phyloP scores from a whole-genome alignment of 2,888 invertebrate species.

The Coelogynopora nodosa region DNA sequence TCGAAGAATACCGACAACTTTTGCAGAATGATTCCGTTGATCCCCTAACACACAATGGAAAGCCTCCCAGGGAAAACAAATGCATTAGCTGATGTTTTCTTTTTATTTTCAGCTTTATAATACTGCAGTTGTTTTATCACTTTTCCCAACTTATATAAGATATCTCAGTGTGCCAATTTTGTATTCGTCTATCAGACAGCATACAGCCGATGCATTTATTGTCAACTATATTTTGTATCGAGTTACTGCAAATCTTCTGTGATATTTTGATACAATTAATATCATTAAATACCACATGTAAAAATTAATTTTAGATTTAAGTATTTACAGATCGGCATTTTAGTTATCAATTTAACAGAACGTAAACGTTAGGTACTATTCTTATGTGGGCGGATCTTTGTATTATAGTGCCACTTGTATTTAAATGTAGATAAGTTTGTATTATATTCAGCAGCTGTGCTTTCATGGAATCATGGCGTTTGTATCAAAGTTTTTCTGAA shows the following conservation, averaged over 20 bases:
- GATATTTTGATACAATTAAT: neutral
- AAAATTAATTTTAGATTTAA: neutral
- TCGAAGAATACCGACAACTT: neutral
- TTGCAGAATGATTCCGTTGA: neutral
- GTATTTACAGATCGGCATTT: neutral
- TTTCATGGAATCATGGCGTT: neutral
- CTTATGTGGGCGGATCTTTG: neutral
- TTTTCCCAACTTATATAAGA: neutral
- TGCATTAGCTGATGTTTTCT: neutral
- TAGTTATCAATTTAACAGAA: neutral
- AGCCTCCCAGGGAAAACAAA: neutral
- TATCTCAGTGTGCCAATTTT: conserved; percentile 8
- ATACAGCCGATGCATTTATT: neutral
- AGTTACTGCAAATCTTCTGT: neutral
- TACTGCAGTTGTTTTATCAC: neutral
- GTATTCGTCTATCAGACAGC: neutral
- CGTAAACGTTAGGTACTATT: neutral
- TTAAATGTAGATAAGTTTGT: conserved; percentile 7
- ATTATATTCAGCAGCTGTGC: neutral
- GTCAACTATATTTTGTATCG: neutral
- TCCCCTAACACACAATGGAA: neutral
- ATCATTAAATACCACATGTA: neutral
- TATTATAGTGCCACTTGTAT: neutral
- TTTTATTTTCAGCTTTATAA: neutral
- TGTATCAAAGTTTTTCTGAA: neutral